Evolutionary conservation across 2,113 vertebrate genomes (phyloP).

Genomic region (Poecile atricapillus): DNA sequence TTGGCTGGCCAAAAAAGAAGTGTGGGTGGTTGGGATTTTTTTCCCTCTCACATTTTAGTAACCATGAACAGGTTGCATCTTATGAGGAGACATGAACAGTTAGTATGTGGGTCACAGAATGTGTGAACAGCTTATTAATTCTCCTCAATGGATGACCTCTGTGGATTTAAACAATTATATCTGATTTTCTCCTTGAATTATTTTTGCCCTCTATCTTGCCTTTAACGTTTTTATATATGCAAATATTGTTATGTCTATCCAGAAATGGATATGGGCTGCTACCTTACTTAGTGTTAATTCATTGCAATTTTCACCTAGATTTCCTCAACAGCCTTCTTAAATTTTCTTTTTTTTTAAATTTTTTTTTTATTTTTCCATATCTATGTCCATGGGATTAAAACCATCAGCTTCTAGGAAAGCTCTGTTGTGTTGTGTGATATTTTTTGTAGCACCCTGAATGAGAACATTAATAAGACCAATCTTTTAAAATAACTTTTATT

Average conservation of each 20-base stretch:
- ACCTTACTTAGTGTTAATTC: not conserved
- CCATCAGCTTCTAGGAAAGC: not conserved
- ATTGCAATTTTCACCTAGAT: not conserved
- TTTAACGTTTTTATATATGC: not conserved
- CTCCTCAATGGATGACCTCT: not conserved
- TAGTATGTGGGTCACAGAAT: not conserved
- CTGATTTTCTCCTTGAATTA: not conserved
- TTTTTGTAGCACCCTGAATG: not conserved
- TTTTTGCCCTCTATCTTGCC: not conserved
- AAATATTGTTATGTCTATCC: not conserved
- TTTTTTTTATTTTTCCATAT: not conserved
- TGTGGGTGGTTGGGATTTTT: not conserved
- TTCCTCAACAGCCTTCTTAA: not conserved
- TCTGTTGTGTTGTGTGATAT: not conserved
- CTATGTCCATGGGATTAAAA: not conserved
- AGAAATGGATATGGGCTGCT: not conserved
- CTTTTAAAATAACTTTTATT: not conserved
- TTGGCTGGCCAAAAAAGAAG: not conserved
- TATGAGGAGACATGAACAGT: not conserved
- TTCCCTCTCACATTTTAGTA: not conserved
- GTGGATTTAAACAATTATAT: not conserved
- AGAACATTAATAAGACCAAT: not conserved
- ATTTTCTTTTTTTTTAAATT: not conserved
- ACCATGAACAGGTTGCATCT: not conserved
- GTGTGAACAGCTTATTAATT: not conserved